A percentile compares a stretch with the other conserved stretches of the same genome.
These are phyloP conservation scores for Urocynchramus pylzowi DNA, from an alignment of 2,113 vertebrate species.

Conservation along the genomic window DNA sequence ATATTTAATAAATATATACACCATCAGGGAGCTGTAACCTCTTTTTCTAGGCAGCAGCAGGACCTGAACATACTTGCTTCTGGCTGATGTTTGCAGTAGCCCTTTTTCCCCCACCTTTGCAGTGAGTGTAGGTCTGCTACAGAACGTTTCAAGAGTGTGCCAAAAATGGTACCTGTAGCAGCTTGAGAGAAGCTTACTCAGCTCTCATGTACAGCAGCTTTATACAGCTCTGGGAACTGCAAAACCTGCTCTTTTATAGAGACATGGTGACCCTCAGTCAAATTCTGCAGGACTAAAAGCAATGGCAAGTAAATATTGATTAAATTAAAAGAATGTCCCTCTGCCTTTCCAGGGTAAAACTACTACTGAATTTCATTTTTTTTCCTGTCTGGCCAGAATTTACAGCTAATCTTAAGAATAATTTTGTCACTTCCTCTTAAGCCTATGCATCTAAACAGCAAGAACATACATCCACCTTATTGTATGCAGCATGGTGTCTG, in stretches of 20 bases:
- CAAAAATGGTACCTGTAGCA: neutral
- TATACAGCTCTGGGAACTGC: neutral
- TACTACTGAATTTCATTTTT: neutral
- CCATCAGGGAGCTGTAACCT: neutral
- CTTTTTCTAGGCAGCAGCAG: neutral
- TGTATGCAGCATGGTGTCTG: neutral
- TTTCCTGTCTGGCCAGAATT: neutral
- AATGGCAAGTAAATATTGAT: neutral
- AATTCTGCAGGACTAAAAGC: neutral
- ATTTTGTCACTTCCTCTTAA: neutral
- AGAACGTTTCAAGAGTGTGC: neutral
- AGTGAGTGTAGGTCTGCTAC: neutral
- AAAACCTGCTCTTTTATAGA: neutral
- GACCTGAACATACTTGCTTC: neutral
- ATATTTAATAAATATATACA: neutral
- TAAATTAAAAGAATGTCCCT: neutral
- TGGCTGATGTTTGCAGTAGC: neutral
- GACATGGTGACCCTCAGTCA: neutral
- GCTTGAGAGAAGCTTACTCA: neutral
- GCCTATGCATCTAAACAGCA: neutral
- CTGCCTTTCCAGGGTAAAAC: neutral
- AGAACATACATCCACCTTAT: neutral
- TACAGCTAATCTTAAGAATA: neutral
- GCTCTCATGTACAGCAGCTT: neutral
- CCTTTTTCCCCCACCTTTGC: neutral